These are phyloP conservation scores for Chiloscyllium plagiosum DNA, from an alignment of 2,113 vertebrate species.

Conservation along the genomic window DNA sequence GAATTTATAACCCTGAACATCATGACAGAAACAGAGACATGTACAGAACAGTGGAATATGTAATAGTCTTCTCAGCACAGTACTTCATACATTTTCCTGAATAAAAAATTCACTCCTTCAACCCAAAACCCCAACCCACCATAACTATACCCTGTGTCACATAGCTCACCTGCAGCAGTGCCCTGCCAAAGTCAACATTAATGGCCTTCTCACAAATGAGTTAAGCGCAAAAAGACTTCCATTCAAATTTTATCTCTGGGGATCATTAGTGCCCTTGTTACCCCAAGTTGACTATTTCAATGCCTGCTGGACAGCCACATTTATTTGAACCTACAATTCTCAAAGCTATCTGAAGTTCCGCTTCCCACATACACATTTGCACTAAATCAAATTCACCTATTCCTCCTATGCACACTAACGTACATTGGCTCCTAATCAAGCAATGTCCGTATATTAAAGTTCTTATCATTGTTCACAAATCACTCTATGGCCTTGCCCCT, in stretches of 20 bases:
- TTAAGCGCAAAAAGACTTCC: neutral
- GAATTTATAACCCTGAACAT: conserved; percentile 20
- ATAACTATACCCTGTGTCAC: neutral
- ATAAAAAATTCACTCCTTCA: neutral
- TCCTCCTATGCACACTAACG: neutral
- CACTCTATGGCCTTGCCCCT: neutral
- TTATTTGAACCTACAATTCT: neutral
- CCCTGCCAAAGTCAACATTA: neutral
- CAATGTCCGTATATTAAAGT: neutral
- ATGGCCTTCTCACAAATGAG: neutral
- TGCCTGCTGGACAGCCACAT: neutral
- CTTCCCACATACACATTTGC: neutral
- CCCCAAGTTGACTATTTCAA: neutral
- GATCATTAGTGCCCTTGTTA: neutral
- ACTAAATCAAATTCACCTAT: neutral
- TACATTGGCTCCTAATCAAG: neutral
- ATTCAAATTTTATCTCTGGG: neutral
- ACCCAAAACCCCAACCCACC: neutral
- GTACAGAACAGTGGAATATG: conserved; percentile 4
- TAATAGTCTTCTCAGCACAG: neutral
- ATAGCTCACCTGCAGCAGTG: neutral
- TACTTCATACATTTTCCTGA: neutral
- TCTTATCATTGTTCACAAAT: neutral
- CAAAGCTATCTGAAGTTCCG: neutral
- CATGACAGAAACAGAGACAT: conserved; percentile 28